Conservation (phyloP, 2,797 vertebrate genomes). For the Hoplostethus mediterraneus region DNA sequence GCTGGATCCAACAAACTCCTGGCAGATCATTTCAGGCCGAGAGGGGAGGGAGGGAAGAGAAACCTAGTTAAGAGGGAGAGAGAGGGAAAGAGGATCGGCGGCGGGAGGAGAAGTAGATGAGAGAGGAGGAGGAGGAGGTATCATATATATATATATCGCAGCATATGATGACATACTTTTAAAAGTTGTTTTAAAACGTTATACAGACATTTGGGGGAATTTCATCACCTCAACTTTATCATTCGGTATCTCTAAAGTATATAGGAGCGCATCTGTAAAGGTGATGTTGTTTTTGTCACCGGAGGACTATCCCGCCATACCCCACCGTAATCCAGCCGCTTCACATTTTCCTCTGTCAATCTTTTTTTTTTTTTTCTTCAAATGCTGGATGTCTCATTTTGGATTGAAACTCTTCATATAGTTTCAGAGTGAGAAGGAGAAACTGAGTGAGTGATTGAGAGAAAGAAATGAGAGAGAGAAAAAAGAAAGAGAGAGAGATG, state of each 20-base stretch:
- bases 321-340: background rate
- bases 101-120: constrained; percentile 24
- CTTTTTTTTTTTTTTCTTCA: no score
- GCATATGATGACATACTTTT: constrained; percentile 29
- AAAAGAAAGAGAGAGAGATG: no score
- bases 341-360: background rate
- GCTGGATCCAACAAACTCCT: no score
- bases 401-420: no score
- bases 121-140: background rate
- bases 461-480: no score
- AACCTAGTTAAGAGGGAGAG: constrained; percentile 54
- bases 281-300: background rate
- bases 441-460: no score
- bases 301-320: no score
- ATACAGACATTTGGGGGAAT: background rate
- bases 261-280: background rate
- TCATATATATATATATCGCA: constrained; percentile 9
- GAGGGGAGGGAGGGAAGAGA: constrained; percentile 30
- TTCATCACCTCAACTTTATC: background rate
- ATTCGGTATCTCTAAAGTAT: background rate
- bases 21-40: no score
- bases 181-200: constrained; percentile 12
- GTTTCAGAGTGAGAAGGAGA: background rate
- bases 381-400: no score
- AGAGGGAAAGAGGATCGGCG: constrained; percentile 14